Evolutionary conservation across 1,140 invertebrate genomes (phyloP), one percentile per base, ranked within the genome.

Genomic region (Nasonia giraulti): DNA sequence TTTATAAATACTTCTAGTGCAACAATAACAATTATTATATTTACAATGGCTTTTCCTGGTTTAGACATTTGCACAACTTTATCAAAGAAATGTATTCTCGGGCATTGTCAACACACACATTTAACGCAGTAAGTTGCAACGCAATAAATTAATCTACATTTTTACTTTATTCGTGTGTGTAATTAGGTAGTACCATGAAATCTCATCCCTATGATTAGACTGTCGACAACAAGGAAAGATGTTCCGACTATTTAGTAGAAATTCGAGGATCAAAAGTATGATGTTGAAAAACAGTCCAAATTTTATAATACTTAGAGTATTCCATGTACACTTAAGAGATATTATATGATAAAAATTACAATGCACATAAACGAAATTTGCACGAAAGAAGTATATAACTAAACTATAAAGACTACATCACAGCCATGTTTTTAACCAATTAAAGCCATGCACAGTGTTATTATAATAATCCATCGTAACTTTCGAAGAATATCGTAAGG

Each of bases 41-140:
- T 82, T 82, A 82, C 50, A 75, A n/a, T 62, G 31, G 2, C 14
- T 83, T 17, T 44, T 68, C 4, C 76, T 12, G 1, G 14, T 40
- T 55, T 23, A 73, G 50, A 14, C 37, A 69, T 7, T 11, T 73
- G 68, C 76, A 78, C 27, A 84, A 73, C 7, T 84, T 71, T 73
- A 79, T 73, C 17, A 71, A 84, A 40, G 68, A 47, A 83, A 77
- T 69, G 23, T 27, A 83, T 40, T 83, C 23, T 47, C 1, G 1
- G n/a, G 47, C 27, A 81, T 80, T 62, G 66, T 17, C 33, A 8
- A 37, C 11, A 7, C 47, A 78, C 40, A 44, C 10, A 44, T 37
- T 62, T 78, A 8, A 12, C 62, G 31, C n/a, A 33, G 47, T 33
- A n/a, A n/a, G 7, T 50, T 20, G 2, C 33, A 80, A 68, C 62